Conservation (phyloP, 2,113 vertebrate genomes). For the Thermophis baileyi region DNA sequence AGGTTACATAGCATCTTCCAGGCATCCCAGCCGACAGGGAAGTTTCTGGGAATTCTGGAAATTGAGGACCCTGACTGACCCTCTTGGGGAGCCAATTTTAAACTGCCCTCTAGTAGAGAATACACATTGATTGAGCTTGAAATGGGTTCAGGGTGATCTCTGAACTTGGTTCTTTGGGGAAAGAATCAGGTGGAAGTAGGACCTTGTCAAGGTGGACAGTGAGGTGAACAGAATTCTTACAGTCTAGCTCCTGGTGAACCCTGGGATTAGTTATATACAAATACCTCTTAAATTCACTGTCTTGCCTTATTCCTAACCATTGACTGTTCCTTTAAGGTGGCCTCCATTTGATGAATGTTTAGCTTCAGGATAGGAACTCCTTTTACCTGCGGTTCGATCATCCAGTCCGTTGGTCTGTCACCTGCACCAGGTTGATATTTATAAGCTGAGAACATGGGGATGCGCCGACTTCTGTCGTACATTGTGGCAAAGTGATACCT, state of each 20-base stretch:
- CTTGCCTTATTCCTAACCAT: background rate
- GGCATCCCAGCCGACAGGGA: background rate
- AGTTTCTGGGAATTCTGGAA: background rate
- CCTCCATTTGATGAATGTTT: background rate
- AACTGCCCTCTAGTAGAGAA: background rate
- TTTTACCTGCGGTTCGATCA: background rate
- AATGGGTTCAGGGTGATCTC: too few species aligned
- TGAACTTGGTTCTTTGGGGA: too few species aligned
- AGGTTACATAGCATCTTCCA: too few species aligned
- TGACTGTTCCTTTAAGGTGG: background rate
- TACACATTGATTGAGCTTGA: background rate
- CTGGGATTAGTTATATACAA: too few species aligned
- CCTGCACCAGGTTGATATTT: background rate
- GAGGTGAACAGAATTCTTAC: too few species aligned
- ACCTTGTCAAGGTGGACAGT: too few species aligned
- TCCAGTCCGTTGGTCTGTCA: accelerated
- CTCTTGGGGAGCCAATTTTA: background rate
- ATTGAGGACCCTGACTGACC: background rate
- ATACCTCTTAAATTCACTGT: background rate
- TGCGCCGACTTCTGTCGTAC: background rate
- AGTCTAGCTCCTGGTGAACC: too few species aligned
- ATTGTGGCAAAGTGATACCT: background rate
- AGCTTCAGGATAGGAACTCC: background rate
- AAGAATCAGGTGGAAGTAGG: too few species aligned
- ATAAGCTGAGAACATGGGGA: background rate